Evolutionary conservation across 2,888 invertebrate species (phyloP).

Genomic region (Callosobruchus maculatus): DNA sequence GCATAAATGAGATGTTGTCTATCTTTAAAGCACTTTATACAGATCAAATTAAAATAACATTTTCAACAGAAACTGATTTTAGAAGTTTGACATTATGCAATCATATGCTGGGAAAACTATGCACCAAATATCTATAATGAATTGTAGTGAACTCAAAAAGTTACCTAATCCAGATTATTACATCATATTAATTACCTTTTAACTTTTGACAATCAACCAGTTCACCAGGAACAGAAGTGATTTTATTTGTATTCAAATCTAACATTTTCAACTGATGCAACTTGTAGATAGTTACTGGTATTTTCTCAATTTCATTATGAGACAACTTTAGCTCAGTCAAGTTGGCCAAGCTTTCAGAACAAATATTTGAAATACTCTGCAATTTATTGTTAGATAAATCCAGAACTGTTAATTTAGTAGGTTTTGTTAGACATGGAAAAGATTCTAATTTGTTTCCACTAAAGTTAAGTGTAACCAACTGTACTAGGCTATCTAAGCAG

Average conservation of each 20-base stretch:
- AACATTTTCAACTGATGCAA: conserved; percentile 65
- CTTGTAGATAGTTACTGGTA: conserved; percentile 57
- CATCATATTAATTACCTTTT: conserved; percentile 63
- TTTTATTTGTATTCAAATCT: conserved; percentile 66
- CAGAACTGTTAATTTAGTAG: conserved; percentile 58
- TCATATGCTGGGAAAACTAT: too few species aligned
- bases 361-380: conserved; percentile 50
- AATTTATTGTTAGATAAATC: conserved; percentile 66
- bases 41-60: too few species aligned
- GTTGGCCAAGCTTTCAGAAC: conserved; percentile 52
- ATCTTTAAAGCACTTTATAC: too few species aligned
- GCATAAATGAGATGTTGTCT: too few species aligned
- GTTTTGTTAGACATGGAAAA: conserved; percentile 59
- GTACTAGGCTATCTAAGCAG: conserved; percentile 56
- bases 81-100: too few species aligned
- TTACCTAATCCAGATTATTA: too few species aligned
- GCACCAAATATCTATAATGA: too few species aligned
- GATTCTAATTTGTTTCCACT: conserved; percentile 61
- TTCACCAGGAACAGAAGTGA: conserved; percentile 66
- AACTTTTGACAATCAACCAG: conserved; percentile 65
- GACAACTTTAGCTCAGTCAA: conserved; percentile 64
- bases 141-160: too few species aligned
- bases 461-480: conserved; percentile 66
- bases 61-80: too few species aligned
- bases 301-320: conserved; percentile 60